phyloP scores from a whole-genome alignment of 64 coral and sea anemone species.

The Cladopsammia gracilis region DNA sequence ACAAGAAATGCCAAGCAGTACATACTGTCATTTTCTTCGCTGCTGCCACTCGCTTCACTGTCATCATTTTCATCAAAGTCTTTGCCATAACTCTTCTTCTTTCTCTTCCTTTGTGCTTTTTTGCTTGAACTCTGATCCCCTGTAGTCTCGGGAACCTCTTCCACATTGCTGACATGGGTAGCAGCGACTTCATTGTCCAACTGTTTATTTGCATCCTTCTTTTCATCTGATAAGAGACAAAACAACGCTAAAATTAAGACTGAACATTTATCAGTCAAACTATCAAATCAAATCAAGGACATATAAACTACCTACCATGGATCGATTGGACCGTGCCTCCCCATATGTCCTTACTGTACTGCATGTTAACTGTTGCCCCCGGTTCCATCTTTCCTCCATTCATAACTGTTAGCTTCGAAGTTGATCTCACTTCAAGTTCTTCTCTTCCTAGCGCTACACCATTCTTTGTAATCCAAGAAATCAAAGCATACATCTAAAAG shows the following conservation, averaged over 20 bases:
- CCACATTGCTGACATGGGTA: no score
- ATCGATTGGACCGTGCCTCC: no score
- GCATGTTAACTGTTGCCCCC: no score
- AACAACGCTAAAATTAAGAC: neutral
- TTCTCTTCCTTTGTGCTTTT: no score
- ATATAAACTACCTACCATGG: no score
- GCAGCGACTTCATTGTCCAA: neutral
- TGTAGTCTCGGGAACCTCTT: neutral
- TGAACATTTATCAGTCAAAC: neutral
- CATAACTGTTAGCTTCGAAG: no score
- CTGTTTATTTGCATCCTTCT: neutral
- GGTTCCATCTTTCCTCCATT: no score
- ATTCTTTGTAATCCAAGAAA: slow-evolving; percentile 8
- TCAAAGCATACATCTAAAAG: no score
- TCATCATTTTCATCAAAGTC: neutral
- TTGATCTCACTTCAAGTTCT: slow-evolving; percentile 8
- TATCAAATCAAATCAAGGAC: no score
- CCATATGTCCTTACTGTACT: no score
- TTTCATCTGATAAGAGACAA: neutral
- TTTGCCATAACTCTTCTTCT: neutral
- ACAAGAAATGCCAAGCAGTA: no score
- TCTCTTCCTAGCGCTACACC: neutral
- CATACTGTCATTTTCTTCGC: neutral
- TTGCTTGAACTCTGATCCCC: neutral
- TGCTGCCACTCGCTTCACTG: no score